Evolutionary conservation across 2,888 invertebrate genomes (phyloP).

Genomic region (Chirona hameri): DNA sequence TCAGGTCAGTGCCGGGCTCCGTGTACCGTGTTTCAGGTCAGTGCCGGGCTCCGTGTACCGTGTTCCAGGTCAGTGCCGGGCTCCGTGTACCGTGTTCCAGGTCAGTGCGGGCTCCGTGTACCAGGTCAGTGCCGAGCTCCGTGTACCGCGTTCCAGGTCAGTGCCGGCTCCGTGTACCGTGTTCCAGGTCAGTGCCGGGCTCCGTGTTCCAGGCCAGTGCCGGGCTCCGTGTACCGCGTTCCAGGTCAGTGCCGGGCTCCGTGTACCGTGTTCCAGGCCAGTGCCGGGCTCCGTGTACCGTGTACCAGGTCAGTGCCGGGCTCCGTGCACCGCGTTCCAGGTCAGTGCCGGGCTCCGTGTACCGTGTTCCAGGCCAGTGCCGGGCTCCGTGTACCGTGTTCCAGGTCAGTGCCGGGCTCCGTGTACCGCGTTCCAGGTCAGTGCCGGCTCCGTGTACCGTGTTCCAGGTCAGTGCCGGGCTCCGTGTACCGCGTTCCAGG

Average conservation of each 20-base stretch:
- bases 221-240: conserved; percentile 65
- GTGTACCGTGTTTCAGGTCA: conserved; percentile 69
- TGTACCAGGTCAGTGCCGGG: conserved; percentile 50
- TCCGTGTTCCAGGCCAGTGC: neutral
- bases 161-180: conserved; percentile 57
- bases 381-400: conserved; percentile 61
- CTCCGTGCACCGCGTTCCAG: conserved; percentile 74
- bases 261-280: conserved; percentile 66
- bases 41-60: conserved; percentile 56
- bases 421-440: conserved; percentile 69
- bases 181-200: conserved; percentile 57
- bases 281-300: neutral
- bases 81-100: conserved; percentile 75
- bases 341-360: conserved; percentile 43
- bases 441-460: conserved; percentile 57
- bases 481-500: conserved; percentile 75
- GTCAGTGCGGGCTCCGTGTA: neutral
- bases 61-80: conserved; percentile 58
- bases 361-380: conserved; percentile 65
- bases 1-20: conserved; percentile 49
- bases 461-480: conserved; percentile 57
- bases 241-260: conserved; percentile 48
- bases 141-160: conserved; percentile 66
- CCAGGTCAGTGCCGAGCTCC: too few species aligned
- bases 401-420: conserved; percentile 49